Evolutionary conservation across 2,797 vertebrate genomes (phyloP).

Genomic region (Chromobotia macracanthus): DNA sequence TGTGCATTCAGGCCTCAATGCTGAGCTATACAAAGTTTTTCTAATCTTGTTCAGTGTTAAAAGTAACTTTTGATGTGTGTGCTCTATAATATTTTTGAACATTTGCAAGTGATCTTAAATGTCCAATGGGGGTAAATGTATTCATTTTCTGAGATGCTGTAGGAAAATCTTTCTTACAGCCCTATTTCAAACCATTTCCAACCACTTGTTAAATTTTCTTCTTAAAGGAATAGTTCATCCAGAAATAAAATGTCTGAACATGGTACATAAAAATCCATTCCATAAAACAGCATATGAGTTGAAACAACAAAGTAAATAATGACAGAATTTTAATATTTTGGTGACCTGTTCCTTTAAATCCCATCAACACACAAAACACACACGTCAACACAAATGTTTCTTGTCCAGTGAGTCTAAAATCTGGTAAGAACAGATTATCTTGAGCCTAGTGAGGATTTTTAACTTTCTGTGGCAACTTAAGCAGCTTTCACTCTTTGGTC

Average conservation of each 20-base stretch:
- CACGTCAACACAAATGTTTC: conserved; percentile 1
- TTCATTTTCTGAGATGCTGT: neutral
- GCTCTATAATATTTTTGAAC: neutral
- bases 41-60: neutral
- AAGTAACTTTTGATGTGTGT: neutral
- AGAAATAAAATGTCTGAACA: neutral
- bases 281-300: neutral
- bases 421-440: conserved; percentile 43
- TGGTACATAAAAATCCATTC: neutral
- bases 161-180: neutral
- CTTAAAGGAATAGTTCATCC: neutral
- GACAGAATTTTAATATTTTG: neutral
- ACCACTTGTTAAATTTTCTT: too few relatives aligned
- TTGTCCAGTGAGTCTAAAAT: conserved; percentile 8
- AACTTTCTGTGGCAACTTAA: conserved; percentile 40
- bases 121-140: neutral
- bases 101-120: neutral
- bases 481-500: conserved; percentile 44
- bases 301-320: neutral
- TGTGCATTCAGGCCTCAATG: neutral
- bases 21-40: neutral
- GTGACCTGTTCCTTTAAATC: conserved; percentile 1
- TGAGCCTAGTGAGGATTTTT: conserved; percentile 31
- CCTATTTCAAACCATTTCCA: neutral
- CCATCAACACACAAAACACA: conserved; percentile 3